Base-by-base conservation (phyloP, 2,113 vertebrate genomes). In the Columbina picui region DNA sequence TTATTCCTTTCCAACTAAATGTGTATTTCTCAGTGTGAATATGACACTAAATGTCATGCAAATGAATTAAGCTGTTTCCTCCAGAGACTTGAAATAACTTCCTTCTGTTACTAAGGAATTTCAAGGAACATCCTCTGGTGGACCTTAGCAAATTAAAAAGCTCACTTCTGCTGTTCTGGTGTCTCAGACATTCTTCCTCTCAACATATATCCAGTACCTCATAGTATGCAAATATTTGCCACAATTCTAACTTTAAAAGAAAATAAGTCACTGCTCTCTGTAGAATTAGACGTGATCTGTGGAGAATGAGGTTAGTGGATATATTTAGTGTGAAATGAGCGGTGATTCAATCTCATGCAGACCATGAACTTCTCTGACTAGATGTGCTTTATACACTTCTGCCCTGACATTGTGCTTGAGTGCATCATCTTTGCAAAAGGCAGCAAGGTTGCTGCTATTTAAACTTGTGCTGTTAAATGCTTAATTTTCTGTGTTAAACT, bases 51-150 rank as follows among this genome's bases (percentile, higher is more conserved):
- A 94, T 87, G 85, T 85, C 84, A 95, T 41, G 70, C 78, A 90
- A 96, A 93, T 86, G 79, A 94, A 88, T 93, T 80, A 95, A 93
- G 47, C n/a, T 21, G 34, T 90, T 92, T 90, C 53, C 86, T 93
- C 68, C 38, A 78, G 86, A 70, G 89, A 81, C 41, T 25, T 84
- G 56, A 90, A 90, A 81, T 68, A 90, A 38, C 79, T 77, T 91
- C 49, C 70, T 93, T 59, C 74, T 81, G 41, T 87, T 93, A 61
- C 71, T 50, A 26, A 78, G 32, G 60, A 93, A 69, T 86, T 92
- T 86, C 64, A 78, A 17, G 59, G 63, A 81, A 67, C 75, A 69
- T 87, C 77, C 74, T 93, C 81, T 82, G 85, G 52, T 82, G 90
- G 87, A 94, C 78, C 32, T 82, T 38, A 75, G 43, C 65, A 95